Evolutionary conservation across 1,140 invertebrate genomes (phyloP).

Genomic region (Drosophila navojoa): DNA sequence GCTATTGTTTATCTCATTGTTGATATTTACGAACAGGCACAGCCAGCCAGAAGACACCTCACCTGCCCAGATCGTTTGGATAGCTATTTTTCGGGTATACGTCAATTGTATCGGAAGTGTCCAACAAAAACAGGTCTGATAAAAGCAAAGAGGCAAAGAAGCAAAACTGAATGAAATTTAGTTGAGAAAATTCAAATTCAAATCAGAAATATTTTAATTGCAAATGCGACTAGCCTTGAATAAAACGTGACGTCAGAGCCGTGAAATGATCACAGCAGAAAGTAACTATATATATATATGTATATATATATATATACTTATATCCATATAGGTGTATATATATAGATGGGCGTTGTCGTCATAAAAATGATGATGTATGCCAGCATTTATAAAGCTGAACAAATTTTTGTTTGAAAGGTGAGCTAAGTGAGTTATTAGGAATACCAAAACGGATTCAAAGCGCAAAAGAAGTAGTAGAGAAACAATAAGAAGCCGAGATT

Average conservation of each 20-base stretch:
- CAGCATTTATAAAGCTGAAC: not conserved
- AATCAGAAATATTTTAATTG: constrained; percentile 66
- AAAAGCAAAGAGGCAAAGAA: constrained; percentile 41
- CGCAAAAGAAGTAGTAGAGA: no score
- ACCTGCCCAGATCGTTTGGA: constrained; percentile 37
- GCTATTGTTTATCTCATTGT: constrained; percentile 64
- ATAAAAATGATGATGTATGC: constrained; percentile 18
- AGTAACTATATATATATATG: not conserved
- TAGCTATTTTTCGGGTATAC: constrained; percentile 34
- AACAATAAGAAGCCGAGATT: no score
- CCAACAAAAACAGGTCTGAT: constrained; percentile 61
- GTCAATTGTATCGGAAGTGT: constrained; percentile 78
- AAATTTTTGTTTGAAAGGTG: not conserved
- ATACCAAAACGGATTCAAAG: no score
- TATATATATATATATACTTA: no score
- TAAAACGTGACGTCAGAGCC: constrained; percentile 63
- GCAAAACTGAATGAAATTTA: constrained; percentile 58
- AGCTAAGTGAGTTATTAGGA: no score
- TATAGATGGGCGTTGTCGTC: constrained; percentile 24
- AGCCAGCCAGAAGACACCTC: constrained; percentile 33
- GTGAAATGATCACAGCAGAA: constrained; percentile 12
- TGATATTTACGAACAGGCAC: constrained; percentile 26
- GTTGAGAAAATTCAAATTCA: constrained; percentile 44
- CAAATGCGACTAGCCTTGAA: constrained; percentile 57
- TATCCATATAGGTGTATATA: no score